Conservation (phyloP, 2,113 vertebrate species). For the Tachycineta bicolor region DNA sequence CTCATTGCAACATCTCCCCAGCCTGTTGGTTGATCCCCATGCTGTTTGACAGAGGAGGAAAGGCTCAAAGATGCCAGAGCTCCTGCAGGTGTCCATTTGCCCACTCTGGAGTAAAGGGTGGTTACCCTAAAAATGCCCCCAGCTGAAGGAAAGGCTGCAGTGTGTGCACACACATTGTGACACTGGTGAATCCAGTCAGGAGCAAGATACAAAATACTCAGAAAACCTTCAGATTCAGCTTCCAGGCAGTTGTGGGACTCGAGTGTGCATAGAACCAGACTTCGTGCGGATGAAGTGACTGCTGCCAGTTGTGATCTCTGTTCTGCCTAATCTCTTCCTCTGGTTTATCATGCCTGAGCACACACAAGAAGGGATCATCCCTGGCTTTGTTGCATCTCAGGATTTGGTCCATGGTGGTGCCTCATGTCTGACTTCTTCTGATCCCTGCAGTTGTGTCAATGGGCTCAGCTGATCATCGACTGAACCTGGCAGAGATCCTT, state of each 20-base stretch:
- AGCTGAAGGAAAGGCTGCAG: neutral
- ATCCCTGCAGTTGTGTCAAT: constrained; percentile 75
- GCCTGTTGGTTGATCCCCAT: neutral
- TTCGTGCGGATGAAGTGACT: neutral
- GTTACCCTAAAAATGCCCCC: neutral
- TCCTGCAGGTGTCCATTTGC: neutral
- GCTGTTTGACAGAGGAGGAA: neutral
- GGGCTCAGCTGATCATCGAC: constrained; percentile 77
- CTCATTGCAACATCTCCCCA: neutral
- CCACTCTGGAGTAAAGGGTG: neutral
- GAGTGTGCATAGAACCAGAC: neutral
- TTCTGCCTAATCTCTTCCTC: neutral
- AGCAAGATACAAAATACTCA: neutral
- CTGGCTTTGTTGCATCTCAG: neutral
- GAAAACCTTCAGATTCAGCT: neutral
- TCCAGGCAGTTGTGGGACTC: neutral
- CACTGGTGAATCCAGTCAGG: neutral
- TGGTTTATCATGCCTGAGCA: neutral
- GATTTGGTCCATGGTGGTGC: neutral
- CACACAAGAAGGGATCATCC: neutral
- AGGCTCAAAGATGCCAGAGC: neutral
- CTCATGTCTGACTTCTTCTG: neutral
- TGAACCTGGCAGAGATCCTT: constrained; percentile 82
- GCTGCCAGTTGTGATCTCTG: neutral
- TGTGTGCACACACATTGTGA: neutral